Base-by-base conservation (phyloP, 2,888 invertebrate species). In the Acrocera orbiculus region DNA sequence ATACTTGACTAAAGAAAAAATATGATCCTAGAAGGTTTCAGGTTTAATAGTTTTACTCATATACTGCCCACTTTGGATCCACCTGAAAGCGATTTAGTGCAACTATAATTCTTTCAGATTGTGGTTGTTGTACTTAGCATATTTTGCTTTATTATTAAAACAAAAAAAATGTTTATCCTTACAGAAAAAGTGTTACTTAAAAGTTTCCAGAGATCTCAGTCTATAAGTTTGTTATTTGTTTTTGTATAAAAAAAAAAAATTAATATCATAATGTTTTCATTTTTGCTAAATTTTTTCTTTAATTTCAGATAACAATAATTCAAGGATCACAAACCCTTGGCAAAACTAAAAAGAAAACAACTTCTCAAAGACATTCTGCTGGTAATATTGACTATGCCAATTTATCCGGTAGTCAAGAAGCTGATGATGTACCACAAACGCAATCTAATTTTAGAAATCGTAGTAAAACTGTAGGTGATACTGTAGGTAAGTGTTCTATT, bases 391-490 rank as follows among this genome's bases (percentile, higher is more conserved):
- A 87, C 61, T 76, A 75, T 46, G 85, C 85, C 49, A 80, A 80
- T 52, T 60, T 77, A 49, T 76, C 78, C 38, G 69, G 78, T 47
- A 72, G 76, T 56, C 76, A 83, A 55, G 81, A 82, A 42, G 69
- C 69, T 10, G 80, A 80, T 32, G 71, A 73, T 43, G 56, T 67
- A 54, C 62, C 65, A 15, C 46, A 44, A 34, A 50, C 53, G 38
- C 49, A 57, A 47, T 50, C 58, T 44, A 59, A 63, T 30, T 86
- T 87, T 61, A 69, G 87, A 48, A 73, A 76, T 45, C 71, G 90
- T 49, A 89, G 89, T 65, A 87, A 83, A 65, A 90, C 87, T n/a
- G 71, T 89, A 44, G 82, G 86, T 46, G 89, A 90, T 58, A 69
- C 76, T 36, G 69, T 73, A 49, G 82, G 82, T 80, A 54, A 54